Evolutionary conservation across 2,797 vertebrate species (phyloP).

Genomic region (Lepilemur ruficaudatus): DNA sequence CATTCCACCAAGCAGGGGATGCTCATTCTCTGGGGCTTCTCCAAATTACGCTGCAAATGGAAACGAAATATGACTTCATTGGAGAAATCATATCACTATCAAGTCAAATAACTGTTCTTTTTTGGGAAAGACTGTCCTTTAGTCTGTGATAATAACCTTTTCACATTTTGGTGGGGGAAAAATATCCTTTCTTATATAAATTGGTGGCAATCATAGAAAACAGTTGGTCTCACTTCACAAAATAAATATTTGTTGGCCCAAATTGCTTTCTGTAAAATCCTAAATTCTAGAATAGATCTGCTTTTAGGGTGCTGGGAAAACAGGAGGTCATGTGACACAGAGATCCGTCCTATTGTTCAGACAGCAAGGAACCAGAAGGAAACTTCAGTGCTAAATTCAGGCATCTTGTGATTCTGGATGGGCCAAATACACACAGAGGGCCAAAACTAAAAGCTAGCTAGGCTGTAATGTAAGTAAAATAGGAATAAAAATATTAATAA

Average conservation of each 20-base stretch:
- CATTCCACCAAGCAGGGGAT: conserved; percentile 90
- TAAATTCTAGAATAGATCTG: not conserved
- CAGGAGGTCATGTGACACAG: not conserved
- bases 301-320: not conserved
- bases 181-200: not conserved
- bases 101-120: not conserved
- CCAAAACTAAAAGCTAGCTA: not conserved
- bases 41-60: conserved; percentile 85
- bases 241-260: not conserved
- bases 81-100: not conserved
- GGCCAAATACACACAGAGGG: not conserved
- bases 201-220: not conserved
- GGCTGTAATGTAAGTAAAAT: not conserved
- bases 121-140: not conserved
- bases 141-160: not conserved
- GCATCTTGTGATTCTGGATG: not conserved
- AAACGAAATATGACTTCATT: conserved; percentile 44
- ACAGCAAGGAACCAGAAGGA: not conserved
- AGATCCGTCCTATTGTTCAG: not conserved
- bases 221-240: not conserved
- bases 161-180: not conserved
- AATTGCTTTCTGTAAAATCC: not conserved
- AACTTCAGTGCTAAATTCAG: not conserved
- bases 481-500: not conserved
- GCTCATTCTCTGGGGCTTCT: conserved; percentile 85